Conservation (phyloP, 2,113 vertebrate genomes). For the Datnioides undecimradiatus region DNA sequence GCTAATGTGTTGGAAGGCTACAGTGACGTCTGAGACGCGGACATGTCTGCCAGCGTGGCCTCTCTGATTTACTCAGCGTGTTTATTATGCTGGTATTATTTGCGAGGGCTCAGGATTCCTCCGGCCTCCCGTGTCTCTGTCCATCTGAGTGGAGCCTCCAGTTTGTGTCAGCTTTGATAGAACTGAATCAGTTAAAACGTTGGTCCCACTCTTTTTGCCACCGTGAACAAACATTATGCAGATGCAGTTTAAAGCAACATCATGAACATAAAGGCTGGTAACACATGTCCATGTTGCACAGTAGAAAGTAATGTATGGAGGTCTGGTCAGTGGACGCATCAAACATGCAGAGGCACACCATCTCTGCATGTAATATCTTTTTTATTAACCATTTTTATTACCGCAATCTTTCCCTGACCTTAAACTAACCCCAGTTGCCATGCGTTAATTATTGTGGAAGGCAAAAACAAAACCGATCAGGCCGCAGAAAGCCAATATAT, state of each 20-base stretch:
- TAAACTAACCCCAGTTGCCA: neutral
- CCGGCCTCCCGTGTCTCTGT: slow-evolving; percentile 26
- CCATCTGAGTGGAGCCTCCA: slow-evolving; percentile 33
- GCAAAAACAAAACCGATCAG: neutral
- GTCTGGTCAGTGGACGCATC: neutral
- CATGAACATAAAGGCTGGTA: neutral
- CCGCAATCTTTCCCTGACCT: neutral
- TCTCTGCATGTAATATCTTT: too few relatives aligned
- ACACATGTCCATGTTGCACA: neutral
- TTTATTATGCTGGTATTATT: slow-evolving; percentile 49
- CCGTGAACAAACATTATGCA: slow-evolving; percentile 40
- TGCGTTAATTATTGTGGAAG: neutral
- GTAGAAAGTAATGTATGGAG: neutral
- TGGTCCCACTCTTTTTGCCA: slow-evolving; percentile 10
- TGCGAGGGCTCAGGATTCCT: slow-evolving; percentile 28
- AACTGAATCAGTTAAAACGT: slow-evolving; percentile 38
- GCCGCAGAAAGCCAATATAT: neutral
- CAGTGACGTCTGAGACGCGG: neutral
- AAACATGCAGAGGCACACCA: too few relatives aligned
- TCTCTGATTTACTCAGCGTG: slow-evolving; percentile 37
- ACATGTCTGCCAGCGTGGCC: slow-evolving; percentile 35
- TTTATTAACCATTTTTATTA: too few relatives aligned
- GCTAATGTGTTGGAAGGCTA: slow-evolving; percentile 27
- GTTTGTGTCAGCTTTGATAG: slow-evolving; percentile 55
- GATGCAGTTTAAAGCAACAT: neutral